Evolutionary conservation across 2,888 invertebrate species (phyloP).

Genomic region (Siphlonurus alternatus): DNA sequence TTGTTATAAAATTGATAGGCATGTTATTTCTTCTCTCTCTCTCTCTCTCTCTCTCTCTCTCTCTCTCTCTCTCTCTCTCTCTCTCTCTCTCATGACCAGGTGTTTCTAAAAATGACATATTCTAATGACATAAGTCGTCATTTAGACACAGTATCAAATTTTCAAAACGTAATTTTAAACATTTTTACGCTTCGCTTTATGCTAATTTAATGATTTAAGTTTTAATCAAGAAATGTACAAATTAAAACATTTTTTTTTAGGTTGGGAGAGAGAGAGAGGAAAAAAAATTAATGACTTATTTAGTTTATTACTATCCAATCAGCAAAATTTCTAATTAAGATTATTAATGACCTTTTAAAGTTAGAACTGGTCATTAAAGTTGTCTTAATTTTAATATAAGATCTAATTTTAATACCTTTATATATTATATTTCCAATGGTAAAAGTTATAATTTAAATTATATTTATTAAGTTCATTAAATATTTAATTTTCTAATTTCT

Average conservation of each 20-base stretch:
- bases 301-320: not conserved
- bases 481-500: too few relatives aligned
- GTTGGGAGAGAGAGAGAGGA: not conserved
- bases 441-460: too few relatives aligned
- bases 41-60: too few relatives aligned
- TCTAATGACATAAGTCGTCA: not conserved
- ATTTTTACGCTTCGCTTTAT: not conserved
- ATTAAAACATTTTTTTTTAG: not conserved
- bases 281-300: not conserved
- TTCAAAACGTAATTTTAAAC: too few relatives aligned
- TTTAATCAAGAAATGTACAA: not conserved
- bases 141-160: not conserved
- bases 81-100: too few relatives aligned
- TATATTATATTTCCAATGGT: not conserved
- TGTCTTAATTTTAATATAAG: not conserved
- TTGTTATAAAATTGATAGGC: too few relatives aligned
- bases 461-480: too few relatives aligned
- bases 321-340: not conserved
- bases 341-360: not conserved
- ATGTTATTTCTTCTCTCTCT: too few relatives aligned
- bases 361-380: not conserved
- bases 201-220: not conserved
- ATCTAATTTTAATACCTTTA: not conserved
- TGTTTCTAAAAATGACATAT: too few relatives aligned
- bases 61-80: too few relatives aligned